A percentile compares a stretch with the other conserved stretches of the same genome.
Conservation (phyloP, 2,113 vertebrate species). For the Myocastor coypus region DNA sequence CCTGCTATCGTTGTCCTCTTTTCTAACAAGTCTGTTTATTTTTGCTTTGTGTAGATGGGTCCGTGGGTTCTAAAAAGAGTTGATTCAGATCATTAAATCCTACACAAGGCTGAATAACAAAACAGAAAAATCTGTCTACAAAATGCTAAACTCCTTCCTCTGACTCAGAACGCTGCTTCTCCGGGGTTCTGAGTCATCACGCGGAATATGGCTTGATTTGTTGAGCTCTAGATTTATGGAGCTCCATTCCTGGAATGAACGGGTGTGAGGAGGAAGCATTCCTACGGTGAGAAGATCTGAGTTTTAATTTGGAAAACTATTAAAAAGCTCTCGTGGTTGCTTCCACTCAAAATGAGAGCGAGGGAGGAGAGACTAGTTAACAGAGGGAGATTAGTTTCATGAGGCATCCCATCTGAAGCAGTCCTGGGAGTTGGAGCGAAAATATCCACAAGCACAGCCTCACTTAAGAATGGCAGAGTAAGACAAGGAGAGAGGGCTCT, state of each 20-base stretch:
- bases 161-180: slow-evolving; percentile 82
- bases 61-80: slow-evolving; percentile 77
- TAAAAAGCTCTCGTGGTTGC: slow-evolving; percentile 43
- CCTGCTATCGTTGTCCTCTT: slow-evolving; percentile 34
- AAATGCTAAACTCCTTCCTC: slow-evolving; percentile 76
- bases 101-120: slow-evolving; percentile 83
- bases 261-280: background rate
- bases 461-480: background rate
- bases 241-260: slow-evolving; percentile 60
- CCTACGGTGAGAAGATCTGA: slow-evolving; percentile 49
- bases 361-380: background rate
- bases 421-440: background rate
- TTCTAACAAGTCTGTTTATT: slow-evolving; percentile 78
- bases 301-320: slow-evolving; percentile 69
- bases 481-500: accelerated
- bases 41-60: slow-evolving; percentile 78
- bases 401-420: background rate
- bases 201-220: slow-evolving; percentile 77
- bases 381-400: background rate
- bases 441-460: background rate
- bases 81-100: slow-evolving; percentile 84
- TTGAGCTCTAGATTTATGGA: slow-evolving; percentile 76
- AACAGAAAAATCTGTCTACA: slow-evolving; percentile 83
- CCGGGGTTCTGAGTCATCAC: slow-evolving; percentile 83
- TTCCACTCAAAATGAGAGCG: background rate